Conservation (phyloP, 2,888 invertebrate species). For the Hipparchia sbordonii region DNA sequence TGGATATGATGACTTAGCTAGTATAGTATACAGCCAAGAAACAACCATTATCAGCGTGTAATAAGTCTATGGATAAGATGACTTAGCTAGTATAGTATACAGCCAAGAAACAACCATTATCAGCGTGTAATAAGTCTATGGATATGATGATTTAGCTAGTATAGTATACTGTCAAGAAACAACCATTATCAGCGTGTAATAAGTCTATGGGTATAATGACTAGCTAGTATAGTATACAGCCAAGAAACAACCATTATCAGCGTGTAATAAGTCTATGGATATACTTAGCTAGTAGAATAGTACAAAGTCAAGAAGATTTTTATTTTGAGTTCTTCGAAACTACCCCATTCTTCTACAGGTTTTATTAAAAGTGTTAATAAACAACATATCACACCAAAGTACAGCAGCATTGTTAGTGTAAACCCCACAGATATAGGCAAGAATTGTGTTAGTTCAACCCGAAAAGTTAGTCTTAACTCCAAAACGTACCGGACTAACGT, state of each 20-base stretch:
- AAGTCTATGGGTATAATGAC: too few relatives aligned
- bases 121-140: too few relatives aligned
- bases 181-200: too few relatives aligned
- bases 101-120: too few relatives aligned
- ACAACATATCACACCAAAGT: constrained; percentile 15
- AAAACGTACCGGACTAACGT: constrained; percentile 67
- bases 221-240: too few relatives aligned
- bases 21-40: background rate
- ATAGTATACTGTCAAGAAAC: too few relatives aligned
- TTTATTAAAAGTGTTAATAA: constrained; percentile 23
- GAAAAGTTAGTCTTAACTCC: constrained; percentile 41
- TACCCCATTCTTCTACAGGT: background rate
- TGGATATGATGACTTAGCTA: background rate
- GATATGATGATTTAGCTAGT: too few relatives aligned
- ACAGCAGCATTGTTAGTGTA: constrained; percentile 15
- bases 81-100: too few relatives aligned
- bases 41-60: too few relatives aligned
- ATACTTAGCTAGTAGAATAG: background rate
- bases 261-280: background rate
- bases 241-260: too few relatives aligned
- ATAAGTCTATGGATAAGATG: too few relatives aligned
- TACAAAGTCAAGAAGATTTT: too few relatives aligned
- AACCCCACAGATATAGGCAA: constrained; percentile 11
- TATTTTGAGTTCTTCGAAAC: background rate
- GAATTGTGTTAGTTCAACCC: constrained; percentile 35